Percentiles rank a stretch among this genome's conserved stretches.
phyloP scores from a whole-genome alignment of 2,113 vertebrate genomes.

The Callorhinus ursinus region DNA sequence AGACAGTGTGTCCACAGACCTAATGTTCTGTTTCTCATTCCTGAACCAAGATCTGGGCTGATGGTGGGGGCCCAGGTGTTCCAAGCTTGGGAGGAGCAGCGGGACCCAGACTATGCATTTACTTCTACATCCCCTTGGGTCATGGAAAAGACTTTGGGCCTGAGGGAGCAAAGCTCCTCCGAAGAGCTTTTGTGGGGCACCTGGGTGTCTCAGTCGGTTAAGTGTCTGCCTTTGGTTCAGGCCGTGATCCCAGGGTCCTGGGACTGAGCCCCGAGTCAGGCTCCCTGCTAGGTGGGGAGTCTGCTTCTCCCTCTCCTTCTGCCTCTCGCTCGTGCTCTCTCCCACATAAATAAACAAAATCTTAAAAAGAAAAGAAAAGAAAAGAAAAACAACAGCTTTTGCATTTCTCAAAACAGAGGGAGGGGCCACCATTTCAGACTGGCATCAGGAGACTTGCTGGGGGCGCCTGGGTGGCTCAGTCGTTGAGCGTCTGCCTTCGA shows the following conservation, averaged over 20 bases:
- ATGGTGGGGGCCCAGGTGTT: neutral
- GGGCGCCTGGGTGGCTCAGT: too few species aligned
- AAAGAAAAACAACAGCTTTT: neutral
- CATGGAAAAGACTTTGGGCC: neutral
- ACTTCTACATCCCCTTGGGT: neutral
- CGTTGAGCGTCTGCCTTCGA: too few species aligned
- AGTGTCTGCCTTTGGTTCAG: neutral
- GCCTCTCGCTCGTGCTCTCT: neutral
- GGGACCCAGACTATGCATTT: neutral
- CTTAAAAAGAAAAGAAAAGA: neutral
- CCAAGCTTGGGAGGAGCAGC: accelerated
- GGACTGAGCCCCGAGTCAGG: neutral
- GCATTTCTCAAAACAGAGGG: neutral
- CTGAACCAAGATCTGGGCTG: accelerated
- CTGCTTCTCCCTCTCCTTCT: neutral
- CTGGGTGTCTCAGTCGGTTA: neutral
- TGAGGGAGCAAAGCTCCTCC: neutral
- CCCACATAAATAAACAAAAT: neutral
- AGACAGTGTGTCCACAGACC: neutral
- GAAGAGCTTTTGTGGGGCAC: neutral
- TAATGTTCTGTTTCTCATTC: neutral
- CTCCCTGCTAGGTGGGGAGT: neutral
- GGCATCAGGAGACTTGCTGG: too few species aligned
- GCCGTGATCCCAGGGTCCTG: neutral
- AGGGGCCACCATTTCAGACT: neutral